Evolutionary conservation across 2,113 vertebrate genomes (phyloP), one percentile per base, ranked within the genome.

Genomic region (Aspiorhynchus laticeps): DNA sequence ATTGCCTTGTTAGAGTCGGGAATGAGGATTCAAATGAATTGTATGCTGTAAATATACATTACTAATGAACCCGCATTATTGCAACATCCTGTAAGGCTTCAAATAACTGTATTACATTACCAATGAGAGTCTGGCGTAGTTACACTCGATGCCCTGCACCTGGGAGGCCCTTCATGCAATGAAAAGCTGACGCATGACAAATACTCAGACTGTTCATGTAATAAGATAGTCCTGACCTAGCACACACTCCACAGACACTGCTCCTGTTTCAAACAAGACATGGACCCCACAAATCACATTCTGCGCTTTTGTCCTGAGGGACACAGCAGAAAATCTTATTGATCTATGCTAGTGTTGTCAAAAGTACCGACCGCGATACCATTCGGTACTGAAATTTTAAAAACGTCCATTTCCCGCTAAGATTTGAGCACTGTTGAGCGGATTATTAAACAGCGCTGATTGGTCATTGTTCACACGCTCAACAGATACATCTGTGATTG

Each of bases 21-120:
- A 56, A 79, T 31, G 8, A 79, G 5, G 46, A 36, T 59, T 43
- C n/a, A 43, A 81, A 80, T 80, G 12, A 80, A 80, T 21, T 28
- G n/a, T 65, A 43, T 81, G 59, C 59, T 81, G 56, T 61, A 81
- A 81, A 46, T 81, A 81, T 7, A 81, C 80, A 81, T 81, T 10
- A 65, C 59, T 81, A 43, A 81, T 81, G 26, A 31, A 11, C 41
- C 38, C 1, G 80, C 38, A 11, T 46, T 19, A 65, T 5, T 19
- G 12, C 36, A 81, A 41, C 79, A 83, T 83, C 26, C 63, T 33
- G 63, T 33, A 28, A 48, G 43, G 26, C 65, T 79, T 79, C 43
- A 51, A 41, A n/a, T 56, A 24, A 67, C 84, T 36, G 63, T 69
- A 71, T 59, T 81, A 21, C n/a, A 74, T 83, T 86, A 82, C 59